Conservation (phyloP, 2,113 vertebrate genomes). For the Eclectus roratus region DNA sequence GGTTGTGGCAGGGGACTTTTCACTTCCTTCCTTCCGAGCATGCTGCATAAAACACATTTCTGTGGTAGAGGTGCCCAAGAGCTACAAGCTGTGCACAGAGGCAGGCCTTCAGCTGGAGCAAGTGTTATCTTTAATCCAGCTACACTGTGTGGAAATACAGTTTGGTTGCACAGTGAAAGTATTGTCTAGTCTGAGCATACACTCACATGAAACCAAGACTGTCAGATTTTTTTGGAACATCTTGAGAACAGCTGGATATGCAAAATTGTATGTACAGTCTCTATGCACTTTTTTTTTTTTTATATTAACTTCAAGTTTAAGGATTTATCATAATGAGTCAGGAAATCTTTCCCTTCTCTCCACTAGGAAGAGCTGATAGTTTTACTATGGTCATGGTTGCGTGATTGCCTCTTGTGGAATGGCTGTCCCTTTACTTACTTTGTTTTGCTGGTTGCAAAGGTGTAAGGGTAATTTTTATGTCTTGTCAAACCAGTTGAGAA, state of each 20-base stretch:
- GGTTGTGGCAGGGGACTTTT: background rate
- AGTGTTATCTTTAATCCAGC: background rate
- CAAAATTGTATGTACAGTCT: background rate
- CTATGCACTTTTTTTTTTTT: background rate
- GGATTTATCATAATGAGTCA: background rate
- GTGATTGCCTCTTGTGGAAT: background rate
- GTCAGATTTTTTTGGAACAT: background rate
- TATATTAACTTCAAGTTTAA: background rate
- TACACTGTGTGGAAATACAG: fast-evolving
- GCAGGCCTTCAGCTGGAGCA: background rate
- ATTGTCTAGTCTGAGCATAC: background rate
- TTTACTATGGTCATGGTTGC: background rate
- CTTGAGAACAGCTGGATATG: background rate
- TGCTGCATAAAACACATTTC: background rate
- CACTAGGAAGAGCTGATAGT: background rate
- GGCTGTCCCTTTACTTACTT: background rate
- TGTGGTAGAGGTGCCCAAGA: background rate
- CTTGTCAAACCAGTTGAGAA: background rate
- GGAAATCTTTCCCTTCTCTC: background rate
- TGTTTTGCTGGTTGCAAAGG: background rate
- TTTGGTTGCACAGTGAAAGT: background rate
- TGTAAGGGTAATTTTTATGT: background rate
- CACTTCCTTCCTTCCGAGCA: background rate
- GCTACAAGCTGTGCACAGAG: background rate
- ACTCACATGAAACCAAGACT: background rate